These are phyloP conservation scores for Cremastinae sp. DNA, from an alignment of 2,888 invertebrate genomes.

Conservation along the genomic window DNA sequence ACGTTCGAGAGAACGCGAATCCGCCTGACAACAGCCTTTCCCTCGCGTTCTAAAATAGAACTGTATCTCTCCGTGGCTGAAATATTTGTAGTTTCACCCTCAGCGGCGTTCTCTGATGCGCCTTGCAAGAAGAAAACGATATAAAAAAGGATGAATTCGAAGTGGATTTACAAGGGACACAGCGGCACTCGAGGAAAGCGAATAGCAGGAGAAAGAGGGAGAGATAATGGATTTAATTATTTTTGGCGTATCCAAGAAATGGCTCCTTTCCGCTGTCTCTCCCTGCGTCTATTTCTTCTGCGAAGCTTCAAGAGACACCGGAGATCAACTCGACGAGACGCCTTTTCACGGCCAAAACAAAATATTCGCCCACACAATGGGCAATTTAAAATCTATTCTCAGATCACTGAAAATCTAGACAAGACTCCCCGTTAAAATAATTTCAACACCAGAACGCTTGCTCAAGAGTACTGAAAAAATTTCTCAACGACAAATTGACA, in stretches of 20 bases:
- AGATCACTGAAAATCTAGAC: neutral
- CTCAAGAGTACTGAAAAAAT: too few species aligned
- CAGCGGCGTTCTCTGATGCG: neutral
- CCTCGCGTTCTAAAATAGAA: slow-evolving; percentile 60
- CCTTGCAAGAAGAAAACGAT: slow-evolving; percentile 8
- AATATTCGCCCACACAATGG: slow-evolving; percentile 36
- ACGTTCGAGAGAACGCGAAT: slow-evolving; percentile 6
- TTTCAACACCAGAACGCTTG: too few species aligned
- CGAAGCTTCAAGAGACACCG: slow-evolving; percentile 26
- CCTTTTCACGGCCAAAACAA: slow-evolving; percentile 57
- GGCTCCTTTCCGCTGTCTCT: neutral
- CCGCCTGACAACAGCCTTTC: slow-evolving; percentile 61
- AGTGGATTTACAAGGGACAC: slow-evolving; percentile 36
- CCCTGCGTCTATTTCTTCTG: slow-evolving; percentile 7
- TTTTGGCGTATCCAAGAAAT: slow-evolving; percentile 39
- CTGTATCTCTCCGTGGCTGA: slow-evolving; percentile 35
- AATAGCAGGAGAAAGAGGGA: slow-evolving; percentile 13
- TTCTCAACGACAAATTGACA: neutral
- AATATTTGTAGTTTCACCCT: slow-evolving; percentile 43
- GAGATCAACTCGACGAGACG: slow-evolving; percentile 34
- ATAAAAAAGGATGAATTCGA: slow-evolving; percentile 16
- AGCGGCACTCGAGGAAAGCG: slow-evolving; percentile 6
- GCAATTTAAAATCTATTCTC: slow-evolving; percentile 18
- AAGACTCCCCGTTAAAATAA: too few species aligned
- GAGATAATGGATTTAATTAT: slow-evolving; percentile 44